Percentiles rank a stretch among this genome's conserved stretches.
Conservation (phyloP, 2,888 invertebrate species). For the Drosophila barbarae region DNA sequence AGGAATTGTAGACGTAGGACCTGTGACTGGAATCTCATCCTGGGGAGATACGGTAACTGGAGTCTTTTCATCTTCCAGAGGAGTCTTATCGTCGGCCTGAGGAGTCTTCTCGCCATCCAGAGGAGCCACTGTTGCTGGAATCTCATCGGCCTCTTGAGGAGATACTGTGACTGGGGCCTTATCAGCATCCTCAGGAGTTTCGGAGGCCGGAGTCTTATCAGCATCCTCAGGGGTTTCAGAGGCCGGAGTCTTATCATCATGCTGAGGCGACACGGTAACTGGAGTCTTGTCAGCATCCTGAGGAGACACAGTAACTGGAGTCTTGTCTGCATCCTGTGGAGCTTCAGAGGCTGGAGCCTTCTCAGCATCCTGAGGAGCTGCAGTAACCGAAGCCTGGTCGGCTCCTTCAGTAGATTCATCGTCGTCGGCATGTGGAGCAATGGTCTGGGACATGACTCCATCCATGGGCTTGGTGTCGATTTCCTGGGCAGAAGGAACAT, state of each 20-base stretch:
- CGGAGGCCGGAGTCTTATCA: conserved; percentile 18
- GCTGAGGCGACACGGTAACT: conserved; percentile 27
- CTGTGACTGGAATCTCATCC: conserved; percentile 18
- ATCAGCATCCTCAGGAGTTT: conserved; percentile 38
- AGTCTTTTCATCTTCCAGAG: conserved; percentile 38
- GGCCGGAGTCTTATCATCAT: conserved; percentile 35
- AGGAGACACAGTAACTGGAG: conserved; percentile 48
- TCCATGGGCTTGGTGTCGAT: conserved; percentile 55
- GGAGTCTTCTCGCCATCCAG: not conserved
- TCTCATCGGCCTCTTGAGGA: conserved; percentile 38
- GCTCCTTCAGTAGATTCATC: conserved; percentile 21
- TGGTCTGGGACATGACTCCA: conserved; percentile 51
- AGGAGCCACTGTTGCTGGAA: conserved; percentile 3
- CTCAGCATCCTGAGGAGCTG: conserved; percentile 25
- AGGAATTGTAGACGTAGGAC: conserved; percentile 37
- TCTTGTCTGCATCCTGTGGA: conserved; percentile 53
- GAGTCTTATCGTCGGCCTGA: conserved; percentile 20
- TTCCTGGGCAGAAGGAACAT: conserved; percentile 43
- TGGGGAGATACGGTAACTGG: conserved; percentile 9
- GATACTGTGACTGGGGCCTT: conserved; percentile 34
- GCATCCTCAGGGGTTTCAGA: not conserved
- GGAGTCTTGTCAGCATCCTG: conserved; percentile 38
- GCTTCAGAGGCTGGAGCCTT: conserved; percentile 13
- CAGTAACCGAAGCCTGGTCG: conserved; percentile 14
- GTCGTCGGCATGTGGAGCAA: conserved; percentile 38